A percentile compares a stretch with the other conserved stretches of the same genome.
Conservation (phyloP, 2,113 vertebrate species). For the Sinocyclocheilus anshuiensis region DNA sequence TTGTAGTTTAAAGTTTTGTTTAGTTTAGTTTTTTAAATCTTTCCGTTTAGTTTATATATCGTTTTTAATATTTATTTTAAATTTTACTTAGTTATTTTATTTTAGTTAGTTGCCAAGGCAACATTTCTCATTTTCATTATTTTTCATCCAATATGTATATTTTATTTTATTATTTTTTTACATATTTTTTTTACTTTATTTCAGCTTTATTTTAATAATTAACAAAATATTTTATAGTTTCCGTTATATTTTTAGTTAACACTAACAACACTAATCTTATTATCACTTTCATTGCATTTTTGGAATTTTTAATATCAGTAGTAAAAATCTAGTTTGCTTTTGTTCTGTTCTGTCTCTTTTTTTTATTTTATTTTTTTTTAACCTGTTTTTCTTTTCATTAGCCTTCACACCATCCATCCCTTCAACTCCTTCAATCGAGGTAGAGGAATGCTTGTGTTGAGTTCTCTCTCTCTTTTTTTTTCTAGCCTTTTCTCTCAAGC, state of each 20-base stretch:
- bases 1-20: too few species aligned
- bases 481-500: constrained; percentile 1
- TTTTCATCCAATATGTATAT: too few species aligned
- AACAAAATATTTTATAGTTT: too few species aligned
- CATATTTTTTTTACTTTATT: too few species aligned
- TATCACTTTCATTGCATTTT: background rate
- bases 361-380: background rate
- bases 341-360: background rate
- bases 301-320: background rate
- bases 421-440: constrained; percentile 30
- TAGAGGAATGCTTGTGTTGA: constrained; percentile 54
- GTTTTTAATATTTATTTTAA: too few species aligned
- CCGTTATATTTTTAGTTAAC: background rate
- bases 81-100: too few species aligned
- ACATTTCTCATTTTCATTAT: too few species aligned
- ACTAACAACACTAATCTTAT: background rate
- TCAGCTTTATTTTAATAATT: too few species aligned
- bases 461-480: background rate
- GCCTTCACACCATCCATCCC: background rate
- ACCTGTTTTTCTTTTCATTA: constrained; percentile 28
- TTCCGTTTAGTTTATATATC: too few species aligned
- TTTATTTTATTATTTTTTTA: too few species aligned
- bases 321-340: background rate
- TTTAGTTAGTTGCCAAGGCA: too few species aligned
- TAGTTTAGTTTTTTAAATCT: too few species aligned